Percentiles rank a stretch among this genome's conserved stretches.
These are phyloP conservation scores for Patella pellucida DNA, from an alignment of 2,888 invertebrate genomes.

Conservation along the genomic window DNA sequence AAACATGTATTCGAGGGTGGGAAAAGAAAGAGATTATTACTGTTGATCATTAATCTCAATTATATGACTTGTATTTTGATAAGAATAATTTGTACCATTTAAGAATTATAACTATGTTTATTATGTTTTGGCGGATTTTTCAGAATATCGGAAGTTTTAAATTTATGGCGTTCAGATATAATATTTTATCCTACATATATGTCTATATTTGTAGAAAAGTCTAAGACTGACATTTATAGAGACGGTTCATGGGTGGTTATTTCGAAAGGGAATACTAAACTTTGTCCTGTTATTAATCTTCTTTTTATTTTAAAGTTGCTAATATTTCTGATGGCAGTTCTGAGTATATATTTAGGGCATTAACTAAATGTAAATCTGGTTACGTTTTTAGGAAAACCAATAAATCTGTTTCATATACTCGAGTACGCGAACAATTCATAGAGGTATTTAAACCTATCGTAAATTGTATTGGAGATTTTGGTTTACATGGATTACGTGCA, in stretches of 20 bases:
- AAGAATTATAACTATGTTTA: constrained; percentile 16
- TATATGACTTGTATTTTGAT: neutral
- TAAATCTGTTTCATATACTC: constrained; percentile 21
- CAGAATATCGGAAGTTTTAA: constrained; percentile 21
- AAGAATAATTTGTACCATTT: constrained; percentile 14
- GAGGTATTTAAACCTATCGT: constrained; percentile 24
- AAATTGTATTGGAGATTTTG: constrained; percentile 20
- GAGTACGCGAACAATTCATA: constrained; percentile 22
- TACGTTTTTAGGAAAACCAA: neutral
- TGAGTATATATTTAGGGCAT: no score
- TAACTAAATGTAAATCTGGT: no score
- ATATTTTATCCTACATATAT: constrained; percentile 17
- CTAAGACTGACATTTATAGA: constrained; percentile 28
- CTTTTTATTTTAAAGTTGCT: no score
- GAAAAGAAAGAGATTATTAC: constrained; percentile 29
- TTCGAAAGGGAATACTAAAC: constrained; percentile 11
- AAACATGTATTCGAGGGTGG: no score
- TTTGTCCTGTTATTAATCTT: no score
- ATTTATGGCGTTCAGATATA: constrained; percentile 22
- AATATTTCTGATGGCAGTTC: no score
- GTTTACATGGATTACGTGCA: constrained; percentile 19
- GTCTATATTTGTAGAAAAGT: constrained; percentile 24
- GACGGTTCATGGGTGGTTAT: constrained; percentile 23
- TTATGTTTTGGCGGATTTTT: neutral
- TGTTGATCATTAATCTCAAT: constrained; percentile 10